phyloP scores from a whole-genome alignment of 2,797 vertebrate species.

The Schizopygopsis malacanthus region DNA sequence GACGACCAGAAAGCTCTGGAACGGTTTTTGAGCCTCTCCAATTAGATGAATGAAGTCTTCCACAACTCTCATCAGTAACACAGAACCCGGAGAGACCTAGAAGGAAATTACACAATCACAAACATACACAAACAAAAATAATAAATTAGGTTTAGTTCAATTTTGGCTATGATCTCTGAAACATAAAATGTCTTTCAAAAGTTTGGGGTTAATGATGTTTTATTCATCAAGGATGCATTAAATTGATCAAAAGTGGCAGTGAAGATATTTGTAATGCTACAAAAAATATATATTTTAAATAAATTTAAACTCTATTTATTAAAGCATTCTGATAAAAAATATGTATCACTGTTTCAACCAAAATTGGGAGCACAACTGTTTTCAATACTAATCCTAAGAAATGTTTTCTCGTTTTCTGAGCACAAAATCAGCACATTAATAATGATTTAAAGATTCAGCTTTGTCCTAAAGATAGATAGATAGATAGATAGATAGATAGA shows the following conservation, averaged over 20 bases:
- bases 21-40: conserved; percentile 93
- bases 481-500: too few species aligned
- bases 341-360: too few species aligned
- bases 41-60: conserved; percentile 98
- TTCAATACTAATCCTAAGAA: not conserved
- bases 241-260: not conserved
- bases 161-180: not conserved
- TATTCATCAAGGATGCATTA: not conserved
- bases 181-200: not conserved
- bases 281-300: not conserved
- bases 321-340: too few species aligned
- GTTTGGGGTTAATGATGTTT: not conserved
- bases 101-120: conserved; percentile 28
- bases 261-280: not conserved
- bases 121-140: conserved; percentile 6
- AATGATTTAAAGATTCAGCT: not conserved
- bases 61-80: conserved; percentile 92
- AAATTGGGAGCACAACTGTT: not conserved
- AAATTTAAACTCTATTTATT: not conserved
- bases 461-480: not conserved
- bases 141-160: not conserved
- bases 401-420: not conserved
- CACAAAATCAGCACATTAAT: not conserved
- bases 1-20: conserved; percentile 96
- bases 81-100: conserved; percentile 92